Evolutionary conservation across 2,797 vertebrate genomes (phyloP).

Genomic region (Strix occidentalis): DNA sequence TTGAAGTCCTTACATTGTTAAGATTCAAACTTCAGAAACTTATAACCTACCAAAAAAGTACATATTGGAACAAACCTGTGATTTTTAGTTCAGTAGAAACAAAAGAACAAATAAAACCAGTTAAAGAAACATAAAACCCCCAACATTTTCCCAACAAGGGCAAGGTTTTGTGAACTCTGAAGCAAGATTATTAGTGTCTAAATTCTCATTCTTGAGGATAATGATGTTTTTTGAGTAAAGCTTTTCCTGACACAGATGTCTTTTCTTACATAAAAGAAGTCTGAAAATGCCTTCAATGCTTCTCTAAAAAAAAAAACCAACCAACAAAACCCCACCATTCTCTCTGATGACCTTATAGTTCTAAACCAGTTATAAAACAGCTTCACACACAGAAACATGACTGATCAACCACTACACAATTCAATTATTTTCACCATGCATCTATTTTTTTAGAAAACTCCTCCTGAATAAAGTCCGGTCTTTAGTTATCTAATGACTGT

Average conservation of each 20-base stretch:
- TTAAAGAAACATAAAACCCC: neutral
- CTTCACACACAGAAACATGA: neutral
- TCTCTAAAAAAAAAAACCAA: neutral
- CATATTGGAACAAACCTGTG: neutral
- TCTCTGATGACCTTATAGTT: neutral
- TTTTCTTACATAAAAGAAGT: neutral
- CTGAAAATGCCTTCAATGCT: neutral
- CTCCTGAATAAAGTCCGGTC: neutral
- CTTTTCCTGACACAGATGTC: neutral
- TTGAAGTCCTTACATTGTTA: neutral
- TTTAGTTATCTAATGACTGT: neutral
- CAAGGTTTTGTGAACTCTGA: neutral
- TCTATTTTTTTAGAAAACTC: neutral
- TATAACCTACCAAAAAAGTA: neutral
- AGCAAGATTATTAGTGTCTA: neutral
- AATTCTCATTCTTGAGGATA: neutral
- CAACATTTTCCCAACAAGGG: neutral
- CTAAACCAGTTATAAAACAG: neutral
- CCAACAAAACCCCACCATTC: neutral
- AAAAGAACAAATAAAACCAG: neutral
- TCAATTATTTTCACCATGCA: neutral
- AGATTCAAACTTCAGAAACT: neutral
- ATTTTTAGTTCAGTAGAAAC: neutral
- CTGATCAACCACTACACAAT: neutral
- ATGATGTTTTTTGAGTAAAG: neutral